Conservation (phyloP, 2,113 vertebrate genomes). For the Rhinoderma darwinii region DNA sequence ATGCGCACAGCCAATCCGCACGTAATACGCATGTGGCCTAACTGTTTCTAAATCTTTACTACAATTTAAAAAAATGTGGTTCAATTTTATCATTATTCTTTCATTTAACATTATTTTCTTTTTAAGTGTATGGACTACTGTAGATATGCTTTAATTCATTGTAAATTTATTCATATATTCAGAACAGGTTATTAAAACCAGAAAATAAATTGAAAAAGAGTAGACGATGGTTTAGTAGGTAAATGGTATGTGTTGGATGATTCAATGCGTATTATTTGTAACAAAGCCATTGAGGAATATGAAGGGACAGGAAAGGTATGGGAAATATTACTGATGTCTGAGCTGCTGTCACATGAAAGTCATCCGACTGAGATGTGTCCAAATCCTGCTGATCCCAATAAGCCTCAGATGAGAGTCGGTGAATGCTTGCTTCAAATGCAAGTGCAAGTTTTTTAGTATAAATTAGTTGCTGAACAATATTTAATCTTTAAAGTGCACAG, state of each 20-base stretch:
- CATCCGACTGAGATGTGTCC: conserved; percentile 18
- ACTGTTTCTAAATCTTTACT: no score
- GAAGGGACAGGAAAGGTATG: neutral
- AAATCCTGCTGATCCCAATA: conserved; percentile 20
- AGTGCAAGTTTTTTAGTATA: neutral
- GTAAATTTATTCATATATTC: neutral
- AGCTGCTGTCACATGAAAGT: conserved; percentile 37
- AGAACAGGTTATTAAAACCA: neutral
- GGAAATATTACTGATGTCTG: conserved; percentile 28
- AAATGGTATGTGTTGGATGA: neutral
- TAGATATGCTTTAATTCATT: neutral
- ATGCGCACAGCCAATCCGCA: no score
- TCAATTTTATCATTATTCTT: no score
- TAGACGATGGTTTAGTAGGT: neutral
- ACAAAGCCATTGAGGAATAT: conserved; percentile 2
- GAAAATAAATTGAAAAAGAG: neutral
- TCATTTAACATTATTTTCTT: neutral
- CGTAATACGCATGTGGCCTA: no score
- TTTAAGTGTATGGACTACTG: no score
- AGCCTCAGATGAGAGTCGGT: conserved; percentile 8
- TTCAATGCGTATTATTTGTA: neutral
- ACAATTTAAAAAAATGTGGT: no score
- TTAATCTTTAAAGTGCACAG: conserved; percentile 1
- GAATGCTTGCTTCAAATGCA: neutral
- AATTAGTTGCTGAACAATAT: conserved; percentile 9